These are phyloP conservation scores for Scylla paramamosain DNA, from an alignment of 1,140 invertebrate genomes.

Conservation along the genomic window DNA sequence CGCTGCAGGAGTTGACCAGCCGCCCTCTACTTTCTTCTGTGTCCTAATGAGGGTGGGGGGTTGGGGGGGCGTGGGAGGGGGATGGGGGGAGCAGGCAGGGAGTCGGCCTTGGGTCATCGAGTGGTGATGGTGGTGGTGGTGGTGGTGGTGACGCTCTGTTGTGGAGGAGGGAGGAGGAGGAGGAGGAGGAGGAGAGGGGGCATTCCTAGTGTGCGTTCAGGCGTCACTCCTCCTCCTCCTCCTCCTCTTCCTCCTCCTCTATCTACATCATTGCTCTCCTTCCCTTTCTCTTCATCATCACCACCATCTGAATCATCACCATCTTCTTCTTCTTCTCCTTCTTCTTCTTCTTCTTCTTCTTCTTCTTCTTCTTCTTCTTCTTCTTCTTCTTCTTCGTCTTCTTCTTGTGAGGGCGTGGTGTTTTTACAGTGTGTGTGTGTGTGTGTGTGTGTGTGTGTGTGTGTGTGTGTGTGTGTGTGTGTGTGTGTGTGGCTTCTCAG, in stretches of 20 bases:
- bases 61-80: no score
- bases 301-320: background rate
- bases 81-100: no score
- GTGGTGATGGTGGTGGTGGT: no score
- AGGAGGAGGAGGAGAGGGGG: background rate
- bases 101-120: no score
- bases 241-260: background rate
- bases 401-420: background rate
- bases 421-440: background rate
- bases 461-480: constrained; percentile 20
- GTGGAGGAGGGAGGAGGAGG: background rate
- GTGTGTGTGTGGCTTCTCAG: background rate
- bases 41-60: background rate
- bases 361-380: background rate
- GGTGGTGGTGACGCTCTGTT: no score
- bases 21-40: background rate
- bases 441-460: constrained; percentile 19
- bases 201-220: constrained; percentile 20
- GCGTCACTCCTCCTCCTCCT: constrained; percentile 17
- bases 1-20: background rate
- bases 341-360: background rate
- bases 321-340: background rate
- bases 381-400: background rate
- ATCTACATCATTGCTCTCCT: background rate
- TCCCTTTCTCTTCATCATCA: no score